Conservation (phyloP, 2,113 vertebrate genomes). For the Neogobius melanostomus region DNA sequence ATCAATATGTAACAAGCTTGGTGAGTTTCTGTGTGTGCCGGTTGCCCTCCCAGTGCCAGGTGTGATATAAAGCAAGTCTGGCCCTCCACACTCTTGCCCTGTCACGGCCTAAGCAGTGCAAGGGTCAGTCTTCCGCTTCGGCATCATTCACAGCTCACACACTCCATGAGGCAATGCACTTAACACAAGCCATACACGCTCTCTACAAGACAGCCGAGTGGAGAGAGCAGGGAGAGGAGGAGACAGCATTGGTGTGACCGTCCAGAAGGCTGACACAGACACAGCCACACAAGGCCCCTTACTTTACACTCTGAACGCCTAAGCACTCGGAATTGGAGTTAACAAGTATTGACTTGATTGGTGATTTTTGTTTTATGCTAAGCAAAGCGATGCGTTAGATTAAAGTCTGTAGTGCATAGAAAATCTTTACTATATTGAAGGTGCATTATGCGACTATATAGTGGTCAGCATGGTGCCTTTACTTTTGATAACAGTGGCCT, state of each 20-base stretch:
- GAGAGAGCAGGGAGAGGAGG: not conserved
- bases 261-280: conserved; percentile 20
- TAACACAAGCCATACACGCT: conserved; percentile 19
- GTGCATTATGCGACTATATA: too few species aligned
- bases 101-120: conserved; percentile 5
- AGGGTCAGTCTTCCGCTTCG: conserved; percentile 14
- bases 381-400: conserved; percentile 10
- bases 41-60: conserved; percentile 4
- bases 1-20: conserved; percentile 12
- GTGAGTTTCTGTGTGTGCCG: conserved; percentile 10
- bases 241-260: conserved; percentile 5
- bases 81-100: not conserved
- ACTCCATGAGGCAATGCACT: conserved; percentile 13
- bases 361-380: conserved; percentile 3
- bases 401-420: not conserved
- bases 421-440: not conserved
- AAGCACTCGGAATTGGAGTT: conserved; percentile 24
- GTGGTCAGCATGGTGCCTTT: too few species aligned
- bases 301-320: conserved; percentile 9
- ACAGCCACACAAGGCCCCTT: conserved; percentile 5
- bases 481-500: too few species aligned
- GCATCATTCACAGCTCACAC: conserved; percentile 13
- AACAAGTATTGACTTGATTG: conserved; percentile 27
- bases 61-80: conserved; percentile 29
- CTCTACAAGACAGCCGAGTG: conserved; percentile 1